Base-by-base conservation (phyloP, 2,888 invertebrate species). In the Morpho achilles region DNA sequence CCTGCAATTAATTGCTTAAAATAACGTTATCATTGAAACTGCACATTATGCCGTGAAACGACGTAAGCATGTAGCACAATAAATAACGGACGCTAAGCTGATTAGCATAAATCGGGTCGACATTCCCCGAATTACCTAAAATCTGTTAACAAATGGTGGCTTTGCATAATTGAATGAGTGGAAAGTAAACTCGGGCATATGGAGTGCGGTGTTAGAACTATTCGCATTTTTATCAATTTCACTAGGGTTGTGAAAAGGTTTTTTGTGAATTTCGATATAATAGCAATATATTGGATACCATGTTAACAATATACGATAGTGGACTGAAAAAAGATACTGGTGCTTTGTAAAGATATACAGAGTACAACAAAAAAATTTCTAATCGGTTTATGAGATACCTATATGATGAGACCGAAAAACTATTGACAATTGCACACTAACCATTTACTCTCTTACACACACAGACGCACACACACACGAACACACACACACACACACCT, bases 61-160 rank as follows among this genome's bases (percentile, higher is more conserved):
- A 82, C 80, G 79, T 83, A 81, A 84, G 75, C 79, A 76, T 83
- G 80, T 83, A 77, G 71, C 75, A 75, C 79, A 79, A 77, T 88
- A 87, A 87, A 89, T 87, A 84, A 84, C 80, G 77, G 80, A 79
- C 79, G 80, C 79, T 86, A 85, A 87, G 84, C 86, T 87, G 82
- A 85, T 88, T 87, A 87, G 72, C 87, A 87, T 88, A 86, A 83
- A 83, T 84, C 79, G 79, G 79, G 74, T 79, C 80, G 77, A 84
- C 84, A 81, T 82, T 80, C 74, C 71, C 80, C 69, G 82, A 82
- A 87, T 84, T 84, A 81, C 84, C 82, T 77, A 77, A 86, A 88
- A 88, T 87, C 87, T 88, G 89, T 84, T 87, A 89, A 88, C 88
- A 84, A 87, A 88, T 89, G 85, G 84, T 76, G 71, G 88, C 82